Base-by-base conservation (phyloP, 2,113 vertebrate species). In the Chloebia gouldiae region DNA sequence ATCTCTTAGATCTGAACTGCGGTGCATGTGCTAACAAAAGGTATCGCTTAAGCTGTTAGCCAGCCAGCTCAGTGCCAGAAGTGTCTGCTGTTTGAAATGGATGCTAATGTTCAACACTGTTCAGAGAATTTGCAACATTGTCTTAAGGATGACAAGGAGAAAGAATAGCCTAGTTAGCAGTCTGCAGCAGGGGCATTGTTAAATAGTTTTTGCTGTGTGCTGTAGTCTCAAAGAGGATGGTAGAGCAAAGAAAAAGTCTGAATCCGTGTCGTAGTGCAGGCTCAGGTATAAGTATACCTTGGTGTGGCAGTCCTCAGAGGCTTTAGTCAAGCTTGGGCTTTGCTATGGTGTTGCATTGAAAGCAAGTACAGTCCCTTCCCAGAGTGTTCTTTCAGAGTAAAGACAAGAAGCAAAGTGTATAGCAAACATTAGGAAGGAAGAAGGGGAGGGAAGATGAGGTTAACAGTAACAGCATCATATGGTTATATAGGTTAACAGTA, bases 1-100 rank as follows among this genome's bases (percentile, higher is more conserved):
- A 66, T 95, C 96, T 97, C 95, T 97, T 90, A 97, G 78, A 81
- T 95, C 96, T 94, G 81, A 95, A 50, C 90, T 68, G 56, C 0
- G 6, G 27, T 27, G 65, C 22, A 15, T 73, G n/a, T 87, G 96
- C 97, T 96, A 96, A 66, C 84, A 75, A 70, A 90, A 97, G 94
- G 84, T 85, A 92, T 90, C 12, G 0, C 87, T 72, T 77, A n/a
- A 77, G 79, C 77, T 94, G 84, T 75, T 92, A 70, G 70, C 72
- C 90, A 88, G 96, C 88, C 86, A 94, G 53, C 81, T 95, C 6
- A 9, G 20, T 77, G 78, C 91, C 86, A 92, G 82, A 93, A 95
- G 68, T 73, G 51, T 64, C 78, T 79, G 69, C 87, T 88, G 33
- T 83, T 95, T 60, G 63, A 95, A 90, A 86, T 92, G 66, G 72